These are phyloP conservation scores for Plotosus lineatus DNA, from an alignment of 2,113 vertebrate species.

Conservation along the genomic window DNA sequence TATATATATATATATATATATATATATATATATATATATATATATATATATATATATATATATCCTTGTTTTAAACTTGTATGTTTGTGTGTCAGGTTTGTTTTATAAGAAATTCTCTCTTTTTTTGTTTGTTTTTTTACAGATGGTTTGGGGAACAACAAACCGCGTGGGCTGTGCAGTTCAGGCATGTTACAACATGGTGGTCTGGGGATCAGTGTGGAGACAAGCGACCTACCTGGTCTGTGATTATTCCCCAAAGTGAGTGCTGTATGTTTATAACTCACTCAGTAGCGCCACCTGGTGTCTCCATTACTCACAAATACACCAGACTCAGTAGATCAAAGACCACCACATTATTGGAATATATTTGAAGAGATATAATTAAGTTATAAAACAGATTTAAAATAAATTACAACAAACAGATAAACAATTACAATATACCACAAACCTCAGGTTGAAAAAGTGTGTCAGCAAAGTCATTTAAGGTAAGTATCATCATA, in stretches of 20 bases:
- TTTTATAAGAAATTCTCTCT: not conserved
- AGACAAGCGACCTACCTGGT: slow-evolving; percentile 84
- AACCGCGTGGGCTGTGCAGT: slow-evolving; percentile 89
- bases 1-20: too few species aligned
- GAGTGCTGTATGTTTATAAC: slow-evolving; percentile 60
- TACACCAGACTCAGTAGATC: not conserved
- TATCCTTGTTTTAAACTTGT: not conserved
- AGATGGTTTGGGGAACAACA: slow-evolving; percentile 94
- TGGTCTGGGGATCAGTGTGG: slow-evolving; percentile 87
- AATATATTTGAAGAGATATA: not conserved
- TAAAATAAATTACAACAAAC: not conserved
- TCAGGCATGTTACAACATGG: slow-evolving; percentile 87
- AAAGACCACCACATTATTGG: not conserved
- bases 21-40: too few species aligned
- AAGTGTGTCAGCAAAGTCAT: too few species aligned
- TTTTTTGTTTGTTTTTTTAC: slow-evolving; percentile 57
- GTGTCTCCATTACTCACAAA: not conserved
- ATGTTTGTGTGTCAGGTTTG: not conserved
- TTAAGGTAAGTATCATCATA: too few species aligned
- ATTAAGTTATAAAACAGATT: not conserved
- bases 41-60: not conserved
- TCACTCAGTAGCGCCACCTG: not conserved
- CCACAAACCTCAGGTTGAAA: too few species aligned
- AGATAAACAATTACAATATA: too few species aligned
- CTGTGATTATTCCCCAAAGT: slow-evolving; percentile 94